Percentiles rank a stretch among this genome's conserved stretches.
phyloP scores from a whole-genome alignment of 1,140 invertebrate genomes.

The Macrobrachium rosenbergii region DNA sequence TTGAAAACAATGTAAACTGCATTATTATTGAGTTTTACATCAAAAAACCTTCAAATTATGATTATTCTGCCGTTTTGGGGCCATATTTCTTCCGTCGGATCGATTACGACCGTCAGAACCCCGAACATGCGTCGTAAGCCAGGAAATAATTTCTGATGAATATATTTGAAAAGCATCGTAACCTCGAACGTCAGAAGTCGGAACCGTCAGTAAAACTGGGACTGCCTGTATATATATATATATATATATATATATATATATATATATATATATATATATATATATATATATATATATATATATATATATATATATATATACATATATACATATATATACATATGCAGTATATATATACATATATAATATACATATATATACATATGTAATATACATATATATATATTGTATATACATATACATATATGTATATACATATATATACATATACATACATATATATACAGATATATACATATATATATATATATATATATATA shows the following conservation, averaged over 20 bases:
- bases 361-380: slow-evolving; percentile 10
- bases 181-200: too few relatives aligned
- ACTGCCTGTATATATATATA: neutral
- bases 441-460: slow-evolving; percentile 8
- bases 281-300: neutral
- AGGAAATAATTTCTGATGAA: too few relatives aligned
- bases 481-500: slow-evolving; percentile 19
- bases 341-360: neutral
- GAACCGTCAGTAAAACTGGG: too few relatives aligned
- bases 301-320: neutral
- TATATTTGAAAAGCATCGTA: too few relatives aligned
- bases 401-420: slow-evolving; percentile 12
- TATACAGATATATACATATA: slow-evolving; percentile 2
- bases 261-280: neutral
- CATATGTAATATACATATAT: slow-evolving; percentile 11
- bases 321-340: neutral
- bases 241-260: slow-evolving; percentile 5
- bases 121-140: too few relatives aligned
- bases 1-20: too few relatives aligned
- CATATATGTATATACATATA: slow-evolving; percentile 5
- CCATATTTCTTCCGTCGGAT: too few relatives aligned
- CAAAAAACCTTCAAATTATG: too few relatives aligned
- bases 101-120: too few relatives aligned
- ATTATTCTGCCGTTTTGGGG: too few relatives aligned
- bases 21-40: too few relatives aligned